These are phyloP conservation scores for Myotis pilosus DNA, from an alignment of 2,797 vertebrate species.

Conservation along the genomic window DNA sequence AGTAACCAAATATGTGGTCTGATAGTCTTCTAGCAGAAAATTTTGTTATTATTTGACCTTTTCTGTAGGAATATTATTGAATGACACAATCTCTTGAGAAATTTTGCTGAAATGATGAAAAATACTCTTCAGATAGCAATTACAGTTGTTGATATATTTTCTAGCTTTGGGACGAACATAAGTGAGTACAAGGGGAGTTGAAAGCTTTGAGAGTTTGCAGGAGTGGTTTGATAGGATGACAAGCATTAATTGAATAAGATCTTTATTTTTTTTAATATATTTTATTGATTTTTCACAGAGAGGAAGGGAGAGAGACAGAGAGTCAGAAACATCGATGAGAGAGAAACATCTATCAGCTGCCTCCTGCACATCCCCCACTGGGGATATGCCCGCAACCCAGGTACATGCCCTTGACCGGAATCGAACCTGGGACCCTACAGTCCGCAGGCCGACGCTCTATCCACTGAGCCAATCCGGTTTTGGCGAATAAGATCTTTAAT, in stretches of 20 bases:
- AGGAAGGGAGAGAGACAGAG: too few relatives aligned
- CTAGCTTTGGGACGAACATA: constrained; percentile 30
- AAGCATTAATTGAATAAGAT: constrained; percentile 60
- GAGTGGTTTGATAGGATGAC: constrained; percentile 49
- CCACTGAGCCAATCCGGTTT: too few relatives aligned
- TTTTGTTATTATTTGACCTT: constrained; percentile 42
- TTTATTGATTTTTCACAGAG: too few relatives aligned
- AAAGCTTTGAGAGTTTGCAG: constrained; percentile 26
- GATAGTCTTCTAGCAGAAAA: neutral
- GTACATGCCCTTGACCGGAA: too few relatives aligned
- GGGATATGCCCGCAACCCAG: too few relatives aligned
- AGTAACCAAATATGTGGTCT: neutral
- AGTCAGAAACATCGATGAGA: too few relatives aligned
- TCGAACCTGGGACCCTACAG: too few relatives aligned
- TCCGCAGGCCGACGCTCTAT: too few relatives aligned
- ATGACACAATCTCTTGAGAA: constrained; percentile 41
- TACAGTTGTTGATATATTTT: constrained; percentile 50
- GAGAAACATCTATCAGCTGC: too few relatives aligned
- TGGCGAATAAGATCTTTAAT: constrained; percentile 54
- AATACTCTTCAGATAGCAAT: constrained; percentile 41
- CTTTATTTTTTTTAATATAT: too few relatives aligned
- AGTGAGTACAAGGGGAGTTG: constrained; percentile 11
- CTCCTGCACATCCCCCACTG: too few relatives aligned
- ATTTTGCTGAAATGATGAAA: constrained; percentile 47
- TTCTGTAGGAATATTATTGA: constrained; percentile 40